Conservation (phyloP, 2,888 invertebrate species). For the Melanotus villosus region DNA sequence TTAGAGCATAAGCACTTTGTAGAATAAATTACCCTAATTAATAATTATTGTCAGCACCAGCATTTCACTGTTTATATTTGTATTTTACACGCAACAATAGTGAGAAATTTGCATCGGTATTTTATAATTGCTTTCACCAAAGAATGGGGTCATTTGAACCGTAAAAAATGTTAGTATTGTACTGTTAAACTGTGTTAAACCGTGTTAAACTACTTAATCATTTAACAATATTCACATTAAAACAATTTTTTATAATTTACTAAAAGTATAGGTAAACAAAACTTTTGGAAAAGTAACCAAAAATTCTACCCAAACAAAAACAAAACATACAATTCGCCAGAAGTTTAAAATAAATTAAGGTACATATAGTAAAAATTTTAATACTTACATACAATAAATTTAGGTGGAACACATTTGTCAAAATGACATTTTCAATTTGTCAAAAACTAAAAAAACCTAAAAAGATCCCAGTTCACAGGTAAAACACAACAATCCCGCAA, state of each 20-base stretch:
- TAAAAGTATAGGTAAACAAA: no score
- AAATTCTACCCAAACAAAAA: no score
- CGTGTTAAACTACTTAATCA: no score
- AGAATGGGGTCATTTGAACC: constrained; percentile 9
- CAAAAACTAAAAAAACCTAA: not conserved
- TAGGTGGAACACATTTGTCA: not conserved
- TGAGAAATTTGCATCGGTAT: constrained; percentile 20
- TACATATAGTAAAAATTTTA: no score
- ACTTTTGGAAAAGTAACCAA: no score
- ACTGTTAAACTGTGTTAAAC: no score
- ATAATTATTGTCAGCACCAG: constrained; percentile 1
- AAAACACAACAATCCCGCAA: not conserved
- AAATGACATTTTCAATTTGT: not conserved
- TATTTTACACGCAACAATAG: constrained; percentile 15
- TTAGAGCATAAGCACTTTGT: no score
- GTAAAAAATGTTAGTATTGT: constrained; percentile 3
- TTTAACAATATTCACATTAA: no score
- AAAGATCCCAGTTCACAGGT: not conserved
- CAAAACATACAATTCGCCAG: no score
- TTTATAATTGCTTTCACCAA: constrained; percentile 27
- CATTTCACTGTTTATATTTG: constrained; percentile 21
- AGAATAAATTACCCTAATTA: constrained; percentile 6
- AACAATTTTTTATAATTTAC: no score
- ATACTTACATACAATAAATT: not conserved
- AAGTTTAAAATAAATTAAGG: no score